Percentiles rank a stretch among this genome's conserved stretches.
Conservation (phyloP, 2,888 invertebrate genomes). For the Drosophila conformis region DNA sequence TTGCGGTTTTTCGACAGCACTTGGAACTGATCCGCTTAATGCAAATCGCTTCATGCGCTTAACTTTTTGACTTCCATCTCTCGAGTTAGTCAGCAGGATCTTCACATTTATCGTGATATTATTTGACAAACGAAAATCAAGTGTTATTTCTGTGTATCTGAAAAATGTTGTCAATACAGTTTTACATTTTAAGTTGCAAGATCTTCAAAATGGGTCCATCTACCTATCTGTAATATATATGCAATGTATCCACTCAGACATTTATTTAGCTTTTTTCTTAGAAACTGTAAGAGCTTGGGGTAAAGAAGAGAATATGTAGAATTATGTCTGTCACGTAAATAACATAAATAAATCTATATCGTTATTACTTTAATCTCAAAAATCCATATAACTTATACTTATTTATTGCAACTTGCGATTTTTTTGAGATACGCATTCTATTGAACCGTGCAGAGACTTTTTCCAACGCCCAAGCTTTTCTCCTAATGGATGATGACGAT, state of each 20-base stretch:
- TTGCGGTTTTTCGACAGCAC: constrained; percentile 41
- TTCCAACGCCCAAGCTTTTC: constrained; percentile 18
- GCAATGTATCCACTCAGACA: neutral
- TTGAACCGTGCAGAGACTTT: neutral
- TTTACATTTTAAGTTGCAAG: neutral
- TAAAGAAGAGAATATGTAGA: too few relatives aligned
- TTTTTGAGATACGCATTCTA: constrained; percentile 2
- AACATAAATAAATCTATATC: neutral
- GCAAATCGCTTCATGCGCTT: constrained; percentile 45
- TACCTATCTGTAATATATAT: neutral
- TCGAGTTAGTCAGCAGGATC: constrained; percentile 4
- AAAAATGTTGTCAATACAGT: neutral
- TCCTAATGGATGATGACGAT: constrained; percentile 3
- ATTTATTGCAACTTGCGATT: neutral
- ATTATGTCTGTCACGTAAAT: too few relatives aligned
- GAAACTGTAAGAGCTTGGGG: neutral
- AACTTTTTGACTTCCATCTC: constrained; percentile 41
- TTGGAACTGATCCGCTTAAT: constrained; percentile 34
- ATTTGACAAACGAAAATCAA: neutral
- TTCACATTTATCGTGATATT: neutral
- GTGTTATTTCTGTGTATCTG: neutral
- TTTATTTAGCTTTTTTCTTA: neutral
- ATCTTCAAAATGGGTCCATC: neutral
- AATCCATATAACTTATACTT: neutral
- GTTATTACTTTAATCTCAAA: neutral